A percentile compares a stretch with the other conserved stretches of the same genome.
Conservation (phyloP, 1,140 invertebrate species). For the Eubasilissa regina region DNA sequence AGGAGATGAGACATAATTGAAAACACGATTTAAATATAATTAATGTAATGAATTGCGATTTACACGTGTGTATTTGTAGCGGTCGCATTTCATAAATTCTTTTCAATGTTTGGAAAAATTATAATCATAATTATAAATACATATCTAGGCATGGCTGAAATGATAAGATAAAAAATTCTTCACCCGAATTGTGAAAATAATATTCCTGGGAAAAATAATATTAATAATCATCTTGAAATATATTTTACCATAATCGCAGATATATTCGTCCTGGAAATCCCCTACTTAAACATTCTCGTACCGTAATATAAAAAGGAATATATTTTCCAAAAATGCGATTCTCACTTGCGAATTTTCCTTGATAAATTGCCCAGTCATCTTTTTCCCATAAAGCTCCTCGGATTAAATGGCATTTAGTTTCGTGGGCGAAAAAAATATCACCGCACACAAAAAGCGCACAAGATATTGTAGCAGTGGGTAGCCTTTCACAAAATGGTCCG, state of each 20-base stretch:
- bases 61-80: too few species aligned
- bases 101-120: too few species aligned
- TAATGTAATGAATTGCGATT: too few species aligned
- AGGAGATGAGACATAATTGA: too few species aligned
- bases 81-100: too few species aligned
- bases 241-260: conserved; percentile 15
- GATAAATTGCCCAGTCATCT: conserved; percentile 56
- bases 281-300: neutral
- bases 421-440: conserved; percentile 48
- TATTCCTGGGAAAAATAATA: too few species aligned
- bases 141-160: too few species aligned
- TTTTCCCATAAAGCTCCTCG: conserved; percentile 48
- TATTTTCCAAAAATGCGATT: conserved; percentile 45
- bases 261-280: conserved; percentile 10
- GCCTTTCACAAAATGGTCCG: neutral
- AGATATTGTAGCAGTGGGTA: conserved; percentile 42
- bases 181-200: neutral
- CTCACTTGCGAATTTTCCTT: conserved; percentile 40
- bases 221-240: neutral
- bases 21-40: too few species aligned
- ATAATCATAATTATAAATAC: too few species aligned
- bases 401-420: conserved; percentile 60
- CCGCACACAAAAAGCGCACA: conserved; percentile 51
- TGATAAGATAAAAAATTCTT: too few species aligned
- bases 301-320: conserved; percentile 25